These are phyloP conservation scores for Sphenodon punctatus DNA, from an alignment of 2,797 vertebrate species.

Conservation along the genomic window DNA sequence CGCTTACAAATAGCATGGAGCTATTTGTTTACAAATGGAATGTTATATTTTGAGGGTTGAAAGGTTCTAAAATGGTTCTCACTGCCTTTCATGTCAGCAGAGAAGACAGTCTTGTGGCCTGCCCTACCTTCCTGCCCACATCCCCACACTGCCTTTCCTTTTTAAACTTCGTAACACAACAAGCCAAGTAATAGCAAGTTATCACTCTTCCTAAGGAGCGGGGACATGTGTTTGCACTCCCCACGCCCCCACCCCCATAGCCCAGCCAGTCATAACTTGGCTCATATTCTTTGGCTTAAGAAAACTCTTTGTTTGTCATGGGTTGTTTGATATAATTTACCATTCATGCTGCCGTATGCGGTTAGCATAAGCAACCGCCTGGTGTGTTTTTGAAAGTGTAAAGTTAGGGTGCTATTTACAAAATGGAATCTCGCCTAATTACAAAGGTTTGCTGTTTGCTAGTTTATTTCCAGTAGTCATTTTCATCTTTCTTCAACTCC, in stretches of 20 bases:
- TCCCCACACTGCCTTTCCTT: too few species aligned
- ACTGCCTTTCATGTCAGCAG: too few species aligned
- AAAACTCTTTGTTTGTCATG: slow-evolving; percentile 2
- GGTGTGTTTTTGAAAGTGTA: neutral
- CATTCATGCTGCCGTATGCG: neutral
- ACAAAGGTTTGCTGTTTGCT: slow-evolving; percentile 1
- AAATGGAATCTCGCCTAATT: neutral
- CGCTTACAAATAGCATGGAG: too few species aligned
- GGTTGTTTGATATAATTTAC: neutral
- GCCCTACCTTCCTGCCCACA: too few species aligned
- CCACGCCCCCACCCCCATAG: neutral
- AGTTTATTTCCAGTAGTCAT: neutral
- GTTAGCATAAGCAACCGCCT: neutral
- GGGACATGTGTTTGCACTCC: neutral
- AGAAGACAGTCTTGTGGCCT: too few species aligned
- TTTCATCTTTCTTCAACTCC: slow-evolving; percentile 9
- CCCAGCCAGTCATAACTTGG: neutral
- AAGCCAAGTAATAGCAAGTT: too few species aligned
- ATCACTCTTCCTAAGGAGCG: too few species aligned
- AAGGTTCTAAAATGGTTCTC: too few species aligned
- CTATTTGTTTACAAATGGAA: too few species aligned
- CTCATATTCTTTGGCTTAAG: neutral
- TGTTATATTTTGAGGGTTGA: too few species aligned
- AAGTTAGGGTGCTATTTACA: neutral
- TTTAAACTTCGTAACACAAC: too few species aligned